Evolutionary conservation across 2,113 vertebrate genomes (phyloP).

Genomic region (Tragelaphus buxtoni): DNA sequence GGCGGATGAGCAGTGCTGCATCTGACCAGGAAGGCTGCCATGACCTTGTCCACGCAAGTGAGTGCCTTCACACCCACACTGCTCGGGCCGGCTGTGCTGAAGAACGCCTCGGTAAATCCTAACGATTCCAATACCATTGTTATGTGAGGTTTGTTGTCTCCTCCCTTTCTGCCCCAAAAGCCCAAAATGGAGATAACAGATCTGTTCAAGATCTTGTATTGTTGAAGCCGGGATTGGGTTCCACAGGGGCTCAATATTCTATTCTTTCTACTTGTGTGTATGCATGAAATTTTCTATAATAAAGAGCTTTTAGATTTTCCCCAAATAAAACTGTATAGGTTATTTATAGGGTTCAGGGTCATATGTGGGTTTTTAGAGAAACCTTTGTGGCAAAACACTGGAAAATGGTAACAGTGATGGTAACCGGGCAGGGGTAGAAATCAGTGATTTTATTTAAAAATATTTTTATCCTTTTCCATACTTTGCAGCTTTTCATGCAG

Average conservation of each 20-base stretch:
- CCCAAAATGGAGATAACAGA: not conserved
- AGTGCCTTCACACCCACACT: not conserved
- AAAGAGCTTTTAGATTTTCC: not conserved
- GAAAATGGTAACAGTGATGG: not conserved
- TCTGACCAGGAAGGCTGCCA: not conserved
- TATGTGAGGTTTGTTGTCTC: not conserved
- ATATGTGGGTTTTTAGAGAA: not conserved
- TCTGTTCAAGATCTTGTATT: not conserved
- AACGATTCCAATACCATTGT: not conserved
- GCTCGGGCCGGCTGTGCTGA: not conserved
- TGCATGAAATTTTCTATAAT: not conserved
- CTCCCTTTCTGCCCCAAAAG: not conserved
- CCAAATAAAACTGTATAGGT: not conserved
- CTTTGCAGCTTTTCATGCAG: not conserved
- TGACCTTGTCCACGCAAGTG: rapidly evolving
- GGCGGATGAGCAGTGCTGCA: rapidly evolving
- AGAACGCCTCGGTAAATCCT: not conserved
- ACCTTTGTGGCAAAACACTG: not conserved
- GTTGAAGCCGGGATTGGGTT: not conserved
- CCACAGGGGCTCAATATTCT: not conserved
- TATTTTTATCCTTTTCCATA: not conserved
- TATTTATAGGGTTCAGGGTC: not conserved
- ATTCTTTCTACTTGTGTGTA: not conserved
- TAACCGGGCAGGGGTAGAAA: not conserved
- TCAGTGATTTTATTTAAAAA: not conserved